A percentile compares a stretch with the other conserved stretches of the same genome.
Conservation (phyloP, 1,140 invertebrate genomes). For the Amyelois transitella region DNA sequence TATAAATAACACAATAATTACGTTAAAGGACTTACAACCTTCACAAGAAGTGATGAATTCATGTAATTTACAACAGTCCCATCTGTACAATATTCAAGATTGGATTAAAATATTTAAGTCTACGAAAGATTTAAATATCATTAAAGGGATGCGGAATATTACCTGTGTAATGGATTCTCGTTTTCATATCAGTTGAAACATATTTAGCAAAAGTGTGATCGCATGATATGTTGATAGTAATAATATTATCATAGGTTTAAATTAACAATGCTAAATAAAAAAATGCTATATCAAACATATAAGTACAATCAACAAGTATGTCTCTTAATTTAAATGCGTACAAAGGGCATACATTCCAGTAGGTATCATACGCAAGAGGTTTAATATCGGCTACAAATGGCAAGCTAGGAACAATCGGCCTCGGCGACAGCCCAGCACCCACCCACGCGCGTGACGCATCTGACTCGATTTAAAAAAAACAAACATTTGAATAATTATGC, state of each 20-base stretch:
- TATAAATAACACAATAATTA: conserved; percentile 67
- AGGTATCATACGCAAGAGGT: not conserved
- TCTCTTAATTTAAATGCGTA: conserved; percentile 1
- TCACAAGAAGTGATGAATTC: conserved; percentile 60
- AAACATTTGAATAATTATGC: conserved; percentile 43
- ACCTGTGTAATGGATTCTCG: conserved; percentile 6
- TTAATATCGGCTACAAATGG: not conserved
- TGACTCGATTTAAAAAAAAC: conserved; percentile 51
- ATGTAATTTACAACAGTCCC: conserved; percentile 44
- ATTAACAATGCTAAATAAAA: no score
- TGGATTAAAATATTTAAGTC: no score
- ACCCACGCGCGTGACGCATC: conserved; percentile 54
- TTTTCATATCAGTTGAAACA: not conserved
- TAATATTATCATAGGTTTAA: not conserved
- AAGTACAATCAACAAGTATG: not conserved
- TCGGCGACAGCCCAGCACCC: conserved; percentile 31
- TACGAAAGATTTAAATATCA: no score
- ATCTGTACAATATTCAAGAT: conserved; percentile 1
- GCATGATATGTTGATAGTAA: conserved; percentile 2
- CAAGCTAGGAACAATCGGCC: conserved; percentile 21
- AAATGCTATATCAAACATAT: not conserved
- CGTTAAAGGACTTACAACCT: conserved; percentile 69
- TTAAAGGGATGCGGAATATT: no score
- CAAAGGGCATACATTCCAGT: conserved; percentile 4
- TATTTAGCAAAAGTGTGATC: not conserved